These are phyloP conservation scores for Notocelia uddmanniana DNA, from an alignment of 2,888 invertebrate genomes.

Conservation along the genomic window DNA sequence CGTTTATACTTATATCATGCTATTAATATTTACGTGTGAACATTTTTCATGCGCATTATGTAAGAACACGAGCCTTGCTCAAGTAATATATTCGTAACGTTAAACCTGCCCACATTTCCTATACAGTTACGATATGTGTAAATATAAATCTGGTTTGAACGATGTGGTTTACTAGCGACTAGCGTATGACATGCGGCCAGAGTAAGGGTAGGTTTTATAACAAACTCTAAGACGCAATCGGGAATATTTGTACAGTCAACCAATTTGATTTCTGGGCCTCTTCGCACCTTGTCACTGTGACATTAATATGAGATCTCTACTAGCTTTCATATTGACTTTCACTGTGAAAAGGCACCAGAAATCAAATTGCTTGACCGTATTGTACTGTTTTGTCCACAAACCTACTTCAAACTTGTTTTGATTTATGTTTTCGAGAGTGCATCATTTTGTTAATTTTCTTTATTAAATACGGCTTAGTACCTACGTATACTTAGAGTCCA, in stretches of 20 bases:
- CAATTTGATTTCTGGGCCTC: too few relatives aligned
- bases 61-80: constrained; percentile 51
- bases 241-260: neutral
- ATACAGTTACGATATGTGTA: constrained; percentile 45
- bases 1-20: constrained; percentile 45
- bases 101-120: constrained; percentile 53
- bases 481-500: too few relatives aligned
- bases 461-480: neutral
- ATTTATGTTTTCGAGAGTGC: neutral
- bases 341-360: too few relatives aligned
- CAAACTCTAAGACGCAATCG: neutral
- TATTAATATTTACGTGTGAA: constrained; percentile 26
- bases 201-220: neutral
- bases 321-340: too few relatives aligned
- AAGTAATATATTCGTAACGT: constrained; percentile 53
- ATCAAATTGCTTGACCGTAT: too few relatives aligned
- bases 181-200: constrained; percentile 1
- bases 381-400: too few relatives aligned
- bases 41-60: constrained; percentile 53
- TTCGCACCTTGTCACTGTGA: too few relatives aligned
- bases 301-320: too few relatives aligned
- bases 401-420: neutral
- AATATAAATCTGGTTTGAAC: constrained; percentile 33
- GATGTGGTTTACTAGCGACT: constrained; percentile 13
- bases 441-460: neutral